Conservation (phyloP, 2,113 vertebrate species). For the Donacobius atricapilla region DNA sequence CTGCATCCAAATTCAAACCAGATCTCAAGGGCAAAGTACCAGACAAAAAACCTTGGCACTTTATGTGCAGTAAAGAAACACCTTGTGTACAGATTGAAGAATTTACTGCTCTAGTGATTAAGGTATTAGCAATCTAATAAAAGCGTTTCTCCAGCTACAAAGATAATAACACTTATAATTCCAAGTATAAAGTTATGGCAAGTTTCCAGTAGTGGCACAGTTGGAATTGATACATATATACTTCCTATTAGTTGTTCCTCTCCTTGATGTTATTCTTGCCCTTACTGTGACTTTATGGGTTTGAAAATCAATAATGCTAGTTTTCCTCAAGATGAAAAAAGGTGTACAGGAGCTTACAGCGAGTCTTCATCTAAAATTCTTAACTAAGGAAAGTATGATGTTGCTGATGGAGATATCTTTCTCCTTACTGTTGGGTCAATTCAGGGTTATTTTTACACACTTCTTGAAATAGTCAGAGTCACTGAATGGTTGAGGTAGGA, state of each 20-base stretch:
- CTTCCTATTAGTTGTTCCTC: not conserved
- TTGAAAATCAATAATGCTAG: not conserved
- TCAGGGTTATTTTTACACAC: not conserved
- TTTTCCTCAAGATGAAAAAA: not conserved
- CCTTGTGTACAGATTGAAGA: not conserved
- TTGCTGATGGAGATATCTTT: not conserved
- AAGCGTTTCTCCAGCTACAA: not conserved
- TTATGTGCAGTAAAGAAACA: not conserved
- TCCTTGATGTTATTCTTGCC: not conserved
- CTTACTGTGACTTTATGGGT: not conserved
- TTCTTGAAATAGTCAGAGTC: not conserved
- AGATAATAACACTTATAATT: not conserved
- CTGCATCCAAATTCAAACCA: slow-evolving; percentile 11
- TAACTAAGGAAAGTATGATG: not conserved
- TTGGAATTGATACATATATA: not conserved
- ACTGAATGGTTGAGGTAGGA: not conserved
- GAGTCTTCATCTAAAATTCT: not conserved
- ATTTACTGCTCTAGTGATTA: not conserved
- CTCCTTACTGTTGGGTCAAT: not conserved
- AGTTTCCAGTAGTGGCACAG: not conserved
- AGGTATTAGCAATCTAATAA: not conserved
- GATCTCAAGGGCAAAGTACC: not conserved
- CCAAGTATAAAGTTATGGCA: not conserved
- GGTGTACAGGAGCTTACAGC: not conserved
- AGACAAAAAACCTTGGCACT: not conserved